Evolutionary conservation across 2,113 vertebrate genomes (phyloP).

Genomic region (Callionymus lyra): DNA sequence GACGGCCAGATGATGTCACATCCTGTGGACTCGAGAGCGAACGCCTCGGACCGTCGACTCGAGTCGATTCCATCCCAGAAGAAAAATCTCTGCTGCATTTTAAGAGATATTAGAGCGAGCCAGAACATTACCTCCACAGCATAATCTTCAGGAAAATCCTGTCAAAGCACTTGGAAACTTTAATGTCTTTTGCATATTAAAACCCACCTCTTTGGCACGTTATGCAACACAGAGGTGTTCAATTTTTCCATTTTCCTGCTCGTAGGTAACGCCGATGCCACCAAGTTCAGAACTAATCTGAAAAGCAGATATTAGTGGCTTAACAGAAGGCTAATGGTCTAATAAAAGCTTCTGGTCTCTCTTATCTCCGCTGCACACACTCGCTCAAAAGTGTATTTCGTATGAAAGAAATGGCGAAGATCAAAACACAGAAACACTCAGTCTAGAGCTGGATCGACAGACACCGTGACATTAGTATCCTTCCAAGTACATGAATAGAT

Average conservation of each 20-base stretch:
- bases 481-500: too few relatives aligned
- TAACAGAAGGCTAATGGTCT: too few relatives aligned
- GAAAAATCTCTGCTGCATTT: constrained; percentile 9
- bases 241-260: constrained; percentile 57
- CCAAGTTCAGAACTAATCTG: constrained; percentile 47
- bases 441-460: too few relatives aligned
- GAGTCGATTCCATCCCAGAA: constrained; percentile 4
- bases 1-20: constrained; percentile 34
- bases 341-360: too few relatives aligned
- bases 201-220: constrained; percentile 46
- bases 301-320: constrained; percentile 43
- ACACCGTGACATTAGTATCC: too few relatives aligned
- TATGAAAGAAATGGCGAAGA: too few relatives aligned
- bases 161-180: constrained; percentile 47
- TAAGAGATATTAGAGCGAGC: constrained; percentile 8
- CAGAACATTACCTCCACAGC: constrained; percentile 10
- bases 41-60: not conserved
- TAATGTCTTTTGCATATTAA: constrained; percentile 56
- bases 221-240: constrained; percentile 56
- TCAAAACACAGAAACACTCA: too few relatives aligned
- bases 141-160: constrained; percentile 40
- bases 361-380: too few relatives aligned
- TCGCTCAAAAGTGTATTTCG: too few relatives aligned
- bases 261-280: constrained; percentile 39
- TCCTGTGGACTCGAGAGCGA: constrained; percentile 22